These are phyloP conservation scores for Monoplex corrugatus DNA, from an alignment of 2,888 invertebrate species.

Conservation along the genomic window DNA sequence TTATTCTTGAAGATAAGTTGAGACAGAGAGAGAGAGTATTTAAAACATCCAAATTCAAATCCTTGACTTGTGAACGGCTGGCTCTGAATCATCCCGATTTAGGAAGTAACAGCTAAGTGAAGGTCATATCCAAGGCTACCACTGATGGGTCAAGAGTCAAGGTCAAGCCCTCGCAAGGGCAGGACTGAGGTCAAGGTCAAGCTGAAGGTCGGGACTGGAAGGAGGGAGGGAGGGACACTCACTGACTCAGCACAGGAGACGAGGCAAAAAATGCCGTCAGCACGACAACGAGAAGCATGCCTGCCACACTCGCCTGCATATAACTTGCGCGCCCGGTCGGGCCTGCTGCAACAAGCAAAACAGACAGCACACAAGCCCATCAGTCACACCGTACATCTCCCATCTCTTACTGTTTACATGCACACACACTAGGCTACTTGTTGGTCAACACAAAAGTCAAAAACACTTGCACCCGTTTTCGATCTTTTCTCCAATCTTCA, in stretches of 20 bases:
- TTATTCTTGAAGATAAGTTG: no score
- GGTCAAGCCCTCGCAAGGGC: background rate
- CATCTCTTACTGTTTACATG: background rate
- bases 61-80: no score
- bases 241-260: conserved; percentile 41
- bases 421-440: background rate
- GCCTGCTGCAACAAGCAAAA: conserved; percentile 48
- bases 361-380: conserved; percentile 2
- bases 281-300: conserved; percentile 41
- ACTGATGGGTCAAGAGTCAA: background rate
- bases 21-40: no score
- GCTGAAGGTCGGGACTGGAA: background rate
- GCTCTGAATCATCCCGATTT: no score
- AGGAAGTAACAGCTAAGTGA: background rate
- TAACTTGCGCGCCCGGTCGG: conserved; percentile 23
- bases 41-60: no score
- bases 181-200: background rate
- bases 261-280: conserved; percentile 38
- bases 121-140: background rate
- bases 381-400: background rate
- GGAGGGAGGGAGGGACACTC: conserved; percentile 11
- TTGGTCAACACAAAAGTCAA: no score
- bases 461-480: no score
- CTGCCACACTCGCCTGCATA: conserved; percentile 46
- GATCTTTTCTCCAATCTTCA: no score